Evolutionary conservation across 2,113 vertebrate genomes (phyloP), one percentile per base, ranked within the genome.

Genomic region (Percina caprodes): DNA sequence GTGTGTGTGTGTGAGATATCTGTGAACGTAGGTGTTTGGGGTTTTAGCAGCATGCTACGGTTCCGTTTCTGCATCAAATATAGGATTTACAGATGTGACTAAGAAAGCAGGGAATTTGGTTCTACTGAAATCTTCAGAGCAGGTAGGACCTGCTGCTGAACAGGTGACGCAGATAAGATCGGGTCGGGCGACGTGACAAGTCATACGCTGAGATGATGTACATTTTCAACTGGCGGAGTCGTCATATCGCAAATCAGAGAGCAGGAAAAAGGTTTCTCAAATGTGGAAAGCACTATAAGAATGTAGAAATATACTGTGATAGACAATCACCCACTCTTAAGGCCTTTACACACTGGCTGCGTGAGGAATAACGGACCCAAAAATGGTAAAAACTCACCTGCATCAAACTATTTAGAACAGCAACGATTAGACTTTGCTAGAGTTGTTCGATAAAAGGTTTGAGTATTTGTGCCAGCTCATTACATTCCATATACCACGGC

Each of bases 31-130:
- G 79, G 74, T 73, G 65, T 63, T 12, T 62, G 68, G 59, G 14
- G 63, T 45, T 69, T 54, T 56, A 66, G 86, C 77, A 30, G 84
- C 88, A 88, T 88, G 87, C 74, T 70, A 1, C 21, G 3, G 63
- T 56, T 79, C 18, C 48, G 70, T 72, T 58, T 69, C 59, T 83
- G 74, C 62, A 45, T 81, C 33, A 60, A 24, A 74, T 19, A 5
- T 7, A 18, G 23, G 45, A 39, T 61, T 70, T 18, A 6, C 33
- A 18, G 9, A 8, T 60, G 5, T 1, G 65, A 12, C 1, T 8
- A 42, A 63, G 58, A 30, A 54, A 10, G 49, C 15, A 15, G 14
- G 2, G 7, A 23, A 42, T 59, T 59, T 59, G 15, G 30, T 60
- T 59, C 7, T 15, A 12, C 16, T 2, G 23, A 46, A 30, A n/a